Base-by-base conservation (phyloP, 2,113 vertebrate species). In the Boulengeromyrus knoepffleri region DNA sequence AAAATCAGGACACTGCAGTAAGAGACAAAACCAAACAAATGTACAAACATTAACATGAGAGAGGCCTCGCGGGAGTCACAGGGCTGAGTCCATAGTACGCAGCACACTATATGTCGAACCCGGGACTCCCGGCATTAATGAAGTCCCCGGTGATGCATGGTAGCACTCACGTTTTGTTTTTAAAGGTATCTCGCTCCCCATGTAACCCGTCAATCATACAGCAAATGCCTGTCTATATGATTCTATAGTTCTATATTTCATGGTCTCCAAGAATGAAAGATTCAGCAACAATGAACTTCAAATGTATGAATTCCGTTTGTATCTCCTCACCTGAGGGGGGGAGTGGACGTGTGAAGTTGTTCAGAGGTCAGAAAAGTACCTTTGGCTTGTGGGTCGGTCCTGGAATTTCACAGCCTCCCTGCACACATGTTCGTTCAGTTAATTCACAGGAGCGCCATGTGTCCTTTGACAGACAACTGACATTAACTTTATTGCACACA, bases 251-350 rank as follows among this genome's bases (percentile, higher is more conserved):
- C 87, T 88, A 45, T 50, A 87, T 87, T 87, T 87, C n/a, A 87
- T 52, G 49, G 12, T 31, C 27, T 49, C 24, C 85, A 87, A 50
- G 85, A 87, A 87, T 87, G 49, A 87, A 87, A 45, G 13, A 87
- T 49, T 87, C 46, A 87, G 49, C 49, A 50, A 87, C 85, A 87
- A 49, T 87, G 85, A 52, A 52, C 49, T 87, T 87, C 85, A 87
- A 52, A 87, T 52, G 46, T 36, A 49, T 19, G 85, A 46, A 50
- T 87, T 52, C 85, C 31, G 49, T 87, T 87, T 87, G 46, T 47
- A 87, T 87, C 27, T n/a, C n/a, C 52, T 31, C 49, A 87, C 85
- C 85, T 5, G 49, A n/a, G 85, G 85, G 85, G 10, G 21, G 62
- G 12, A 24, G 83, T 47, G 45, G 83, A 42, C 39, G 9, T n/a